Evolutionary conservation across 2,888 invertebrate species (phyloP), one percentile per base, ranked within the genome.

Genomic region (Oscheius sp.): DNA sequence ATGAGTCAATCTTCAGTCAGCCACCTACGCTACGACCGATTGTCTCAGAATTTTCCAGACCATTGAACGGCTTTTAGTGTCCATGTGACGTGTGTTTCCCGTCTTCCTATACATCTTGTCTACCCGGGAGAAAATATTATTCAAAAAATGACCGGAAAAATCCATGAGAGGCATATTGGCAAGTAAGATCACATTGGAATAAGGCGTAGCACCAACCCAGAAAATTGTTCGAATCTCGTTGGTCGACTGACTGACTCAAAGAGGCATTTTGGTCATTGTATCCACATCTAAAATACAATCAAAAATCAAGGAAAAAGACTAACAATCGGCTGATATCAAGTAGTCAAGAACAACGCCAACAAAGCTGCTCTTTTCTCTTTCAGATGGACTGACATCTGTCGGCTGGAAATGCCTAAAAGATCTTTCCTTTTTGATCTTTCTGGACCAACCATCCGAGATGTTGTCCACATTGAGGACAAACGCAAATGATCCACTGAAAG

Each of bases 241-340:
- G 15, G 10, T 37, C 15, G 33, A 42, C 12, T 12, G 2, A 15
- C 3, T 25, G 10, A 27, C 10, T 58, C 31, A 61, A n/a, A 61
- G n/a, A n/a, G 61, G 61, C 34, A 39, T 37, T 27, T 52, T 65
- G 27, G 39, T 50, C 65, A 52, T 33, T 33, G 65, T 39, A 42
- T 65, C 50, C 37, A 39, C 53, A 39, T 50, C 65, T 65, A 53
- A 50, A 65, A 34, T 4, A 6, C 23, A 29, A 37, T 23, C 23
- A n/a, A 25, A 64, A 17, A 52, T 10, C 33, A 50, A 31, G 25
- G 17, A 15, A 42, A 20, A 46, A 17, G 46, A 66, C 53, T 42
- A 27, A 75, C 77, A 75, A 71, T 78, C 78, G 3, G 75, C 75
- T 17, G 75, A 74, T 6, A 78, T 78, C 67, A 78, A 63, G 45